Conservation (phyloP, 2,888 invertebrate species). For the Neocrepidodera transversa region DNA sequence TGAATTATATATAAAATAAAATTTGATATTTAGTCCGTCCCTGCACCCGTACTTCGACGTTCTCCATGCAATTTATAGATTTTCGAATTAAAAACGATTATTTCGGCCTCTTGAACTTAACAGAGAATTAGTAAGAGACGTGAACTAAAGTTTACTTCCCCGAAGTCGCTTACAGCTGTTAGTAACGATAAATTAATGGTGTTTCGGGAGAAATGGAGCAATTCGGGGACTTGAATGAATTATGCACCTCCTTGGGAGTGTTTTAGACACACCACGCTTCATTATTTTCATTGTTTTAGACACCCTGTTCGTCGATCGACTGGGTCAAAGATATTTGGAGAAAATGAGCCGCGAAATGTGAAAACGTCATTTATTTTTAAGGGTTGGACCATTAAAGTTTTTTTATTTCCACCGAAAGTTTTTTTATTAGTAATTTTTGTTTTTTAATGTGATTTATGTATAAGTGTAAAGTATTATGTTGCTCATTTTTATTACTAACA, state of each 20-base stretch:
- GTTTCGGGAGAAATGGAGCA: constrained; percentile 49
- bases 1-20: no score
- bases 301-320: constrained; percentile 17
- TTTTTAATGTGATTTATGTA: no score
- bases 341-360: constrained; percentile 22
- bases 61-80: constrained; percentile 30
- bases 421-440: no score
- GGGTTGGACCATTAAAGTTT: neutral
- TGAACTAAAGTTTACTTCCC: constrained; percentile 20
- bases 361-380: constrained; percentile 2
- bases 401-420: no score
- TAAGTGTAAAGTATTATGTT: no score
- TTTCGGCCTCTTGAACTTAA: constrained; percentile 37
- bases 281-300: constrained; percentile 31
- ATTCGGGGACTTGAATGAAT: constrained; percentile 46
- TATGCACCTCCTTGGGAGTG: constrained; percentile 32
- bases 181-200: constrained; percentile 46
- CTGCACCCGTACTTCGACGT: no score
- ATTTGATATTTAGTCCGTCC: no score
- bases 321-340: constrained; percentile 9
- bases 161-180: constrained; percentile 46
- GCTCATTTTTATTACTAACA: no score
- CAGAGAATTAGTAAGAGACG: constrained; percentile 39
- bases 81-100: constrained; percentile 39
- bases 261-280: constrained; percentile 27